Conservation (phyloP, 2,888 invertebrate species). For the Ochropleura leucogaster region DNA sequence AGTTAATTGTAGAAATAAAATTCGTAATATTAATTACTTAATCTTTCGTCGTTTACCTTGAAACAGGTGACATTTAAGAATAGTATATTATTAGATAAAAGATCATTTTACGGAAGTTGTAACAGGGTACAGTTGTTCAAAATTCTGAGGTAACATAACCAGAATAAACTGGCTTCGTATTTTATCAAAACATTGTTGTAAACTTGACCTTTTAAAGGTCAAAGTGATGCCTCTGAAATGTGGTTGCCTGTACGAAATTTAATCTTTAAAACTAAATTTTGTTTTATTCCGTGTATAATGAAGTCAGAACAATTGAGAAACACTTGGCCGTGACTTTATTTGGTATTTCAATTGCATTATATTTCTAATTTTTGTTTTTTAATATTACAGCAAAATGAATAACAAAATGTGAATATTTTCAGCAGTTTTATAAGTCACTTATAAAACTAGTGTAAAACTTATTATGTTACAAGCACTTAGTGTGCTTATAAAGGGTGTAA, state of each 20-base stretch:
- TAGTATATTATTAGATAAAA: conserved; percentile 21
- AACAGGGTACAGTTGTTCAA: background rate
- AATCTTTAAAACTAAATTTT: background rate
- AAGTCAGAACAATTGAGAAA: conserved; percentile 4
- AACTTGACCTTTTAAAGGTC: too few relatives aligned
- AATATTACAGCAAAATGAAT: background rate
- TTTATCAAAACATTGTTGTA: too few relatives aligned
- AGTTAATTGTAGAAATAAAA: background rate
- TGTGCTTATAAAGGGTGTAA: too few relatives aligned
- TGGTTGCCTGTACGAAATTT: background rate
- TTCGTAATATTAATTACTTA: background rate
- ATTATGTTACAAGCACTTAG: too few relatives aligned
- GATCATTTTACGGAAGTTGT: background rate
- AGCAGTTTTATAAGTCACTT: background rate
- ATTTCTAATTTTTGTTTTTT: conserved; percentile 2
- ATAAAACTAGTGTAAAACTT: too few relatives aligned
- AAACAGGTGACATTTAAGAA: conserved; percentile 52
- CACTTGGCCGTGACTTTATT: conserved; percentile 27
- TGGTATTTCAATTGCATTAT: conserved; percentile 2
- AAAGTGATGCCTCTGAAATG: too few relatives aligned
- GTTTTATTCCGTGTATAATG: conserved; percentile 6
- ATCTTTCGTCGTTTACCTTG: conserved; percentile 42
- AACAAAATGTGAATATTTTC: background rate
- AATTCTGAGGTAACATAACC: too few relatives aligned
- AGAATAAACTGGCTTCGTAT: too few relatives aligned